These are phyloP conservation scores for Podarcis raffonei DNA, from an alignment of 2,113 vertebrate species.

Conservation along the genomic window DNA sequence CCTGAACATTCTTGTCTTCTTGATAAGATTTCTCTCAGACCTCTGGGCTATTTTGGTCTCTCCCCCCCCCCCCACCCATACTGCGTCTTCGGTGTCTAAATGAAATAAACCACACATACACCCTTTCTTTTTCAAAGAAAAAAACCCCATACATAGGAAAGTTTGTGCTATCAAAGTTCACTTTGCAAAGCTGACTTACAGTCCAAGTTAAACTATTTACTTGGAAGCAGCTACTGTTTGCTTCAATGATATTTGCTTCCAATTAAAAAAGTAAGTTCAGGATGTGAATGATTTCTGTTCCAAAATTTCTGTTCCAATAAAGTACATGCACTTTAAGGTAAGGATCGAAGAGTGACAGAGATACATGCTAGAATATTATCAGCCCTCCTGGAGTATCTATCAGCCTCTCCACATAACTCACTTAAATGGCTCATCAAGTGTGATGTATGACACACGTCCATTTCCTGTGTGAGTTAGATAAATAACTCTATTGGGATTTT, in stretches of 20 bases:
- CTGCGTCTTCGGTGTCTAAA: not conserved
- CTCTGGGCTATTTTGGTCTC: not conserved
- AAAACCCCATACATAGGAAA: not conserved
- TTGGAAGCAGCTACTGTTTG: not conserved
- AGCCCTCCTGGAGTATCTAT: not conserved
- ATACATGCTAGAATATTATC: not conserved
- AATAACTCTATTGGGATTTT: conserved; percentile 15
- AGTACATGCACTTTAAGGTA: not conserved
- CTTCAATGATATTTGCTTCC: not conserved
- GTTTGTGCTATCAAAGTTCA: not conserved
- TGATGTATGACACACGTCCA: conserved; percentile 16
- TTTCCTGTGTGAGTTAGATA: conserved; percentile 20
- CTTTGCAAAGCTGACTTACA: not conserved
- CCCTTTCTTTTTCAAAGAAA: not conserved
- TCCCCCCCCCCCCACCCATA: too few species aligned
- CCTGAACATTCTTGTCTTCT: not conserved
- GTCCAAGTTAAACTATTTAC: not conserved
- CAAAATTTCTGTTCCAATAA: not conserved
- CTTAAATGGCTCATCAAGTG: not conserved
- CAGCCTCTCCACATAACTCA: not conserved
- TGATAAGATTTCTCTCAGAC: not conserved
- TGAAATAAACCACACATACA: not conserved
- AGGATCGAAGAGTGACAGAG: not conserved
- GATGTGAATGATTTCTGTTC: not conserved
- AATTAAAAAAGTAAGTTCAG: not conserved